A percentile compares a stretch with the other conserved stretches of the same genome.
These are phyloP conservation scores for Sylvia atricapilla DNA, from an alignment of 2,113 vertebrate species.

Conservation along the genomic window DNA sequence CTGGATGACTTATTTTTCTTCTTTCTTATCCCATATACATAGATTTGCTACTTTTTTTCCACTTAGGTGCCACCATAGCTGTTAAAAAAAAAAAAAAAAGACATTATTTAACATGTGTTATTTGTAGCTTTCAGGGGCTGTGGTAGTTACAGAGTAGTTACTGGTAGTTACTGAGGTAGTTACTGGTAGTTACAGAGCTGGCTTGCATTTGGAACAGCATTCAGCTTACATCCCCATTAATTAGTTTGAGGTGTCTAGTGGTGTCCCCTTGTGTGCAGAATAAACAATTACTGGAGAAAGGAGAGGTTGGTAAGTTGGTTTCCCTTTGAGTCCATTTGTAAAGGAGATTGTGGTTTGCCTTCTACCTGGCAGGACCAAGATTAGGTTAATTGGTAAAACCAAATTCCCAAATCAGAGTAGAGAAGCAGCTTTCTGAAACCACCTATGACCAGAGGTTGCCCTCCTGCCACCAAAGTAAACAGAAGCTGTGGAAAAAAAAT, in stretches of 20 bases:
- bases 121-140: not conserved
- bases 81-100: not conserved
- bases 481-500: not conserved
- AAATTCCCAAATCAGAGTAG: not conserved
- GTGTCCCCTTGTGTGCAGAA: not conserved
- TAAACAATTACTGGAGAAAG: not conserved
- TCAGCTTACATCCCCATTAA: not conserved
- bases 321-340: not conserved
- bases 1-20: not conserved
- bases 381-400: not conserved
- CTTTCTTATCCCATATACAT: not conserved
- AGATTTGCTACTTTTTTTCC: not conserved
- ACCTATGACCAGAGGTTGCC: not conserved
- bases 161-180: not conserved
- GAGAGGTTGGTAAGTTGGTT: not conserved
- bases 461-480: not conserved
- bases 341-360: not conserved
- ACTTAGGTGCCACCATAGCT: not conserved
- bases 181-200: not conserved
- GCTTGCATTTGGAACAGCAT: not conserved
- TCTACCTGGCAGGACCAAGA: not conserved
- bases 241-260: not conserved
- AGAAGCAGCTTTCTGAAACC: not conserved
- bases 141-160: no score
- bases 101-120: accelerated